Evolutionary conservation across 2,113 vertebrate species (phyloP).

Genomic region (Scalopus aquaticus): DNA sequence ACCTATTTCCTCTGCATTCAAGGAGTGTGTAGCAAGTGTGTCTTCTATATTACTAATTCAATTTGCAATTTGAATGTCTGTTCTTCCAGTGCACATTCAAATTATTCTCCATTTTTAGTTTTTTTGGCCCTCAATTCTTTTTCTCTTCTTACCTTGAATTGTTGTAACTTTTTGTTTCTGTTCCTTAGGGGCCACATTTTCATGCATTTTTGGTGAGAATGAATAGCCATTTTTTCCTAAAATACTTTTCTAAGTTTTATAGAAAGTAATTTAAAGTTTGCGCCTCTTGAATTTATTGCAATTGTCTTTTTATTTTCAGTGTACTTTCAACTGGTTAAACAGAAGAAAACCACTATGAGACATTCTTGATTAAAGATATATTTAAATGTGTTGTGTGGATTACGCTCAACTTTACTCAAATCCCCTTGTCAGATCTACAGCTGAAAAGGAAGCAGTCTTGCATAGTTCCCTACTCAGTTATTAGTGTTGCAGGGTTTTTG

Average conservation of each 20-base stretch:
- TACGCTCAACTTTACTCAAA: background rate
- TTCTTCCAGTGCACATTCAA: constrained; percentile 30
- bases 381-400: background rate
- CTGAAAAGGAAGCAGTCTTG: background rate
- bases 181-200: constrained; percentile 21
- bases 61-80: background rate
- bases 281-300: background rate
- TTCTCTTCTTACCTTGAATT: constrained; percentile 3
- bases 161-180: constrained; percentile 27
- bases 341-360: background rate
- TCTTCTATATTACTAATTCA: background rate
- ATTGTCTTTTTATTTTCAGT: background rate
- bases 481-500: background rate
- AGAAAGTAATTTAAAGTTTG: constrained; percentile 31
- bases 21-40: background rate
- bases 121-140: background rate
- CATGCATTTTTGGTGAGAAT: constrained; percentile 41
- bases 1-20: background rate
- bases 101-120: constrained; percentile 33
- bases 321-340: background rate
- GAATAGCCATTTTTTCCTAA: constrained; percentile 46
- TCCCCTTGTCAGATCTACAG: background rate
- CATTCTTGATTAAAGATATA: background rate
- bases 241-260: constrained; percentile 51
- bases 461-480: background rate